Base-by-base conservation (phyloP, 37 sponge, comb jelly and placozoan species). In the Lycopodina hypogea region DNA sequence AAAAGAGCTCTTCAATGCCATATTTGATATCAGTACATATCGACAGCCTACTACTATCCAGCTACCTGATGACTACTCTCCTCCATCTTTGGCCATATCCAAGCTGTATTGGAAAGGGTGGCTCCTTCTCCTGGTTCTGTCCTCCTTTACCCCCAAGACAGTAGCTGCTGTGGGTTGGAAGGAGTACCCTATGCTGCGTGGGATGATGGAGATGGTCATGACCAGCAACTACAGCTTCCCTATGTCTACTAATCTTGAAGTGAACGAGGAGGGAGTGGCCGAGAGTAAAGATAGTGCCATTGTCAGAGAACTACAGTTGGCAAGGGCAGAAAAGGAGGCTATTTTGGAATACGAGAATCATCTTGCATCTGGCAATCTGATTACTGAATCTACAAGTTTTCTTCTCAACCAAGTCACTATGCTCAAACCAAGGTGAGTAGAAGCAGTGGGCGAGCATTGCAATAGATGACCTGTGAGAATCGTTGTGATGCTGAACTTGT, bases 141-240 rank as follows among this genome's bases (percentile, higher is more conserved):
- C 98, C 26, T 87, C 93, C 23, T 97, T 85, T 86, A 94, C 89
- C 72, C 93, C 95, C 48, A 88, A 71, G 59, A 90, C 95, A 17
- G 85, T 95, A 36, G 96, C 91, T 9, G 77, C 79, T 33, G 60
- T 81, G 14, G 88, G 88, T 6, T 97, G 98, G 98, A 66, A 68
- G 23, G 86, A 90, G 60, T 92, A 97, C 75, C 95, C 98, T 22
- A 87, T 87, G 18, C 78, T 97, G 38, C 37, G 87, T 18, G 85
- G 90, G 1, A 77, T 97, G 82, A 97, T 97, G 98, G 96, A 94
- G 71, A 97, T 97, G 98, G 95, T 97, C 4, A 97, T 92, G 82
- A 97, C 98, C 29, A 87, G 71, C 69, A 92, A 32, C 58, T 95
- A 95, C 40, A 55, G 69, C 29, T 95, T 88, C 78, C 96, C 92